These are phyloP conservation scores for Oscheius sp. DNA, from an alignment of 2,888 invertebrate species.

Conservation along the genomic window DNA sequence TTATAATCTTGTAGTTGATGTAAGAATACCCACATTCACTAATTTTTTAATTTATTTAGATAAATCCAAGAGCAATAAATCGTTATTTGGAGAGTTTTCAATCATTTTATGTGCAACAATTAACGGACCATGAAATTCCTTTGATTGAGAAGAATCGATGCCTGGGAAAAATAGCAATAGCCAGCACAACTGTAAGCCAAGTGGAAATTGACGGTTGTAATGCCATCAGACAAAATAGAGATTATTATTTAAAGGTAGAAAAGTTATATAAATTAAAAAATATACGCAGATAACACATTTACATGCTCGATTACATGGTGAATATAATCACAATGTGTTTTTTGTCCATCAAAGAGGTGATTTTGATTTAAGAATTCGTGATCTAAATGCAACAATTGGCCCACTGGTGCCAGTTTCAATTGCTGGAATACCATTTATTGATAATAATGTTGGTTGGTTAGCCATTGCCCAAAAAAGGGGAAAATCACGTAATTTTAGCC, in stretches of 20 bases:
- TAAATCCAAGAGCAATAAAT: conserved; percentile 11
- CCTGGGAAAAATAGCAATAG: conserved; percentile 25
- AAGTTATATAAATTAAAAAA: not conserved
- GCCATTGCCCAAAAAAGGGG: not conserved
- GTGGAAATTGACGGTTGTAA: conserved; percentile 4
- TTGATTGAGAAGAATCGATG: conserved; percentile 25
- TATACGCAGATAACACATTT: conserved; percentile 22
- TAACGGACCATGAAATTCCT: conserved; percentile 15
- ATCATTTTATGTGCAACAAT: conserved; percentile 4
- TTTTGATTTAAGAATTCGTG: conserved; percentile 26
- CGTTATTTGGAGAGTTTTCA: conserved; percentile 1
- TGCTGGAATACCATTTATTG: conserved; percentile 30
- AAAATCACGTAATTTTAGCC: conserved; percentile 25
- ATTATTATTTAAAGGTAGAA: conserved; percentile 16
- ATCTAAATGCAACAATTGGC: conserved; percentile 30
- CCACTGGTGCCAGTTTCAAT: conserved; percentile 29
- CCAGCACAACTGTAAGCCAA: conserved; percentile 16
- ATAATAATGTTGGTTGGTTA: conserved; percentile 29
- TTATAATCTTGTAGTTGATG: conserved; percentile 23
- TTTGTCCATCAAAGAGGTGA: conserved; percentile 32
- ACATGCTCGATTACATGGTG: conserved; percentile 26
- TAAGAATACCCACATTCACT: not conserved
- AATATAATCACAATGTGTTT: conserved; percentile 31
- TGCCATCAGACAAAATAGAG: not conserved
- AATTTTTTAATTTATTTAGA: not conserved